Percentiles rank a stretch among this genome's conserved stretches.
phyloP scores from a whole-genome alignment of 2,888 invertebrate genomes.

The Drosophila nr. perissopoda region DNA sequence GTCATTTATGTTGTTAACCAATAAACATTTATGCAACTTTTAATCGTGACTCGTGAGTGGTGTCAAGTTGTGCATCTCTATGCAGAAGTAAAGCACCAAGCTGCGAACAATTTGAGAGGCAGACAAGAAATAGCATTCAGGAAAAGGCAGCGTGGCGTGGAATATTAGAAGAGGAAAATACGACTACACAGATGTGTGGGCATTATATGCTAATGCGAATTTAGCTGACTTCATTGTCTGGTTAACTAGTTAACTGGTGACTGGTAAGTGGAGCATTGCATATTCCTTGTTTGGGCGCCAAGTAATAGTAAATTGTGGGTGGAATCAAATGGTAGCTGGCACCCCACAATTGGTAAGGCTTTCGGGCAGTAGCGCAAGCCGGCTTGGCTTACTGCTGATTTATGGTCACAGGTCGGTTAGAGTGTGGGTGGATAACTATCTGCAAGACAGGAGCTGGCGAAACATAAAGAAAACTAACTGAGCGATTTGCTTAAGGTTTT shows the following conservation, averaged over 20 bases:
- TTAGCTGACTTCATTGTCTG: slow-evolving; percentile 47
- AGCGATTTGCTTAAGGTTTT: slow-evolving; percentile 16
- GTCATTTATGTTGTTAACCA: background rate
- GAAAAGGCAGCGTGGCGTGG: slow-evolving; percentile 57
- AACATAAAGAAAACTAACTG: background rate
- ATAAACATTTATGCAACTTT: background rate
- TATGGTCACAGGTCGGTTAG: slow-evolving; percentile 22
- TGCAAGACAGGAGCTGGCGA: slow-evolving; percentile 15
- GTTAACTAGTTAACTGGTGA: slow-evolving; percentile 3
- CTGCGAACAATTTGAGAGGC: slow-evolving; percentile 30
- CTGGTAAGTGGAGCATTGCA: slow-evolving; percentile 43
- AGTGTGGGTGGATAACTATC: slow-evolving; percentile 16
- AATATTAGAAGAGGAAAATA: slow-evolving; percentile 51
- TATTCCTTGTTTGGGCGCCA: slow-evolving; percentile 20
- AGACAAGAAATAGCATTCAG: slow-evolving; percentile 25
- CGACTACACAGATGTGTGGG: slow-evolving; percentile 29
- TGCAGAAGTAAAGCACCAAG: slow-evolving; percentile 4
- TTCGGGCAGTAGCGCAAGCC: background rate
- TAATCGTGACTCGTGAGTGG: background rate
- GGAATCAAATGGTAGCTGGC: slow-evolving; percentile 5
- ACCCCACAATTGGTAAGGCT: slow-evolving; percentile 14
- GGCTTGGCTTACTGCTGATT: slow-evolving; percentile 27
- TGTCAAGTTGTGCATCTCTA: background rate
- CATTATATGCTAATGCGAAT: slow-evolving; percentile 62
- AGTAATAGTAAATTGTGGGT: slow-evolving; percentile 28